These are phyloP conservation scores for Mormyrops boulengeri DNA, from an alignment of 2,797 vertebrate species.

Conservation along the genomic window DNA sequence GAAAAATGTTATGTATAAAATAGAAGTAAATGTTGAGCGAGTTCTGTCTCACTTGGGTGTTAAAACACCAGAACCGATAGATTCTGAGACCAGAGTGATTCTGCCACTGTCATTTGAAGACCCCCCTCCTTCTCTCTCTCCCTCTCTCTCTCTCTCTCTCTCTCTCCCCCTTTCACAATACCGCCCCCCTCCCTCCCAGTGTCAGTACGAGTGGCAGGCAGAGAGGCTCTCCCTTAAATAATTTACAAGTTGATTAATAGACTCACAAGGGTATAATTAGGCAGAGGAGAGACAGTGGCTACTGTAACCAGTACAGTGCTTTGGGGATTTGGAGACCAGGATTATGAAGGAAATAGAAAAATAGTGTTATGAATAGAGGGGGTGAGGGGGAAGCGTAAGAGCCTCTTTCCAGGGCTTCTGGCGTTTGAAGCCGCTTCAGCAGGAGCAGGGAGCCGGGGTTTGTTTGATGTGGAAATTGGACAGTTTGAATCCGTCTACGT, in stretches of 20 bases:
- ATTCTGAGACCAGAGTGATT: slow-evolving; percentile 51
- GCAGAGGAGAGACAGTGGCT: slow-evolving; percentile 73
- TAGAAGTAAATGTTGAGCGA: slow-evolving; percentile 40
- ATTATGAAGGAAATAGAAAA: slow-evolving; percentile 58
- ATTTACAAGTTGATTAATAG: slow-evolving; percentile 88
- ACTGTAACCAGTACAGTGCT: slow-evolving; percentile 72
- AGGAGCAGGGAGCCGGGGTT: slow-evolving; percentile 69
- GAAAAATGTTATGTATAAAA: slow-evolving; percentile 32
- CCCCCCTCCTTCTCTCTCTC: slow-evolving; percentile 11
- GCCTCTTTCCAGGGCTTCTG: slow-evolving; percentile 70
- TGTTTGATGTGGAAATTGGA: slow-evolving; percentile 93
- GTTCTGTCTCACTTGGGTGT: slow-evolving; percentile 32
- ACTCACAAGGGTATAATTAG: slow-evolving; percentile 87
- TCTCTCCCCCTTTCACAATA: slow-evolving; percentile 6
- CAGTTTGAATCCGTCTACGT: slow-evolving; percentile 88
- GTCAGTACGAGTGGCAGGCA: slow-evolving; percentile 68
- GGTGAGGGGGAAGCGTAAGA: slow-evolving; percentile 32
- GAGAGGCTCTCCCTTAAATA: slow-evolving; percentile 74
- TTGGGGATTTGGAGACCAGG: slow-evolving; percentile 72
- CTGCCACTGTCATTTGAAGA: slow-evolving; percentile 43
- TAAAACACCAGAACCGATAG: slow-evolving; percentile 44
- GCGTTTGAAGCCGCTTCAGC: slow-evolving; percentile 82
- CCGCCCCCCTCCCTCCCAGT: slow-evolving; percentile 23
- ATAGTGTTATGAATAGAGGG: slow-evolving; percentile 30
- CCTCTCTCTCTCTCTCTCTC: background rate